Conservation (phyloP, 2,113 vertebrate genomes). For the Serinus canaria region DNA sequence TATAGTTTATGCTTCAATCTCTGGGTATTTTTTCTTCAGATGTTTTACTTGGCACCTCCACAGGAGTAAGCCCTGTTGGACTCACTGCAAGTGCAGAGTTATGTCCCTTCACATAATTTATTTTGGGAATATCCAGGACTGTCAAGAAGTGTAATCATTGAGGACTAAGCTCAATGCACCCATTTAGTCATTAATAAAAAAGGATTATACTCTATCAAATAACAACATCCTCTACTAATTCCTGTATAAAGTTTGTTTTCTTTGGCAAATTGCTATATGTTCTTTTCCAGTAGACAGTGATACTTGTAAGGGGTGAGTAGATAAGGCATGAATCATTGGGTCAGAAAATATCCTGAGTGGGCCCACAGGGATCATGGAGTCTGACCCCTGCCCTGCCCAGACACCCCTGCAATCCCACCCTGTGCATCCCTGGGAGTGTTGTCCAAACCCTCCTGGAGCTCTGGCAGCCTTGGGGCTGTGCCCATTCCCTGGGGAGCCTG, state of each 20-base stretch:
- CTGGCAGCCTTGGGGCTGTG: not conserved
- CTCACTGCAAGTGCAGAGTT: not conserved
- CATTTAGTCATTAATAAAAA: not conserved
- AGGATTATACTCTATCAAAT: not conserved
- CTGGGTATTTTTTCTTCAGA: not conserved
- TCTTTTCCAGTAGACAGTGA: not conserved
- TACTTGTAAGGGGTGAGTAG: not conserved
- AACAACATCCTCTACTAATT: not conserved
- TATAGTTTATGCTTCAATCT: not conserved
- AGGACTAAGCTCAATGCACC: not conserved
- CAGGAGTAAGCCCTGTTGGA: not conserved
- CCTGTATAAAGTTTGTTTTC: not conserved
- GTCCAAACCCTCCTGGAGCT: not conserved
- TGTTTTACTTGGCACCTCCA: not conserved
- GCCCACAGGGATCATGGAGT: not conserved
- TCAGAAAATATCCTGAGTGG: not conserved
- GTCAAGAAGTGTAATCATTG: not conserved
- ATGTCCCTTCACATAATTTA: not conserved
- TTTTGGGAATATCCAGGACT: not conserved
- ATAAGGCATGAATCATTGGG: not conserved
- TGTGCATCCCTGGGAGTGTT: rapidly evolving
- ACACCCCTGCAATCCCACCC: not conserved
- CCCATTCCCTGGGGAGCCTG: not conserved
- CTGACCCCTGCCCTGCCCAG: rapidly evolving
- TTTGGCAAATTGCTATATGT: not conserved